A percentile compares a stretch with the other conserved stretches of the same genome.
These are phyloP conservation scores for Melanotaenia pygmaea DNA, from an alignment of 2,797 vertebrate genomes.

Conservation along the genomic window DNA sequence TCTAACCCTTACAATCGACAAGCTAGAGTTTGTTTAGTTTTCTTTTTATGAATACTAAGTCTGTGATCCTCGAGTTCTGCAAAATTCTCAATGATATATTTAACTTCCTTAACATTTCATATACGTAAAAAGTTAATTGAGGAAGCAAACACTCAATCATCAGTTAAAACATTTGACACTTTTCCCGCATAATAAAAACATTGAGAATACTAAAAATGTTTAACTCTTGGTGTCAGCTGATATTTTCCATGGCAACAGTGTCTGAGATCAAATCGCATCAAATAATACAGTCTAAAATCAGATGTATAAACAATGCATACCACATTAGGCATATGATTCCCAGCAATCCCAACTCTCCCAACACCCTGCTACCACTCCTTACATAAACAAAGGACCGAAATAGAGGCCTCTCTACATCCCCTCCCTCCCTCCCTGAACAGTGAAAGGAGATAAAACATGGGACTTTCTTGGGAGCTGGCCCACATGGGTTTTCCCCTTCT, in stretches of 20 bases:
- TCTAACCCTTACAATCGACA: background rate
- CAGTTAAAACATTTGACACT: background rate
- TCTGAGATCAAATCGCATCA: background rate
- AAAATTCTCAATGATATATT: background rate
- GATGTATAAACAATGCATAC: conserved; percentile 12
- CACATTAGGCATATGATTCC: conserved; percentile 40
- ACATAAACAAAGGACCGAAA: conserved; percentile 77
- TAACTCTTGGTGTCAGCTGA: background rate
- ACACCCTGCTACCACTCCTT: conserved; percentile 63
- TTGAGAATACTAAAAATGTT: background rate
- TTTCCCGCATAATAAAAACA: background rate
- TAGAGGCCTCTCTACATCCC: conserved; percentile 55
- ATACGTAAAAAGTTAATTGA: background rate
- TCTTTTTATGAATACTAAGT: background rate
- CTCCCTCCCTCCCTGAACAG: conserved; percentile 2
- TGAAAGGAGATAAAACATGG: conserved; percentile 59
- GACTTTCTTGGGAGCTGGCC: conserved; percentile 46
- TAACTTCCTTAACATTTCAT: background rate
- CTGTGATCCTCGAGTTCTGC: background rate
- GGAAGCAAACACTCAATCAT: background rate
- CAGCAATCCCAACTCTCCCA: conserved; percentile 58
- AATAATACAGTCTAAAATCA: conserved; percentile 5
- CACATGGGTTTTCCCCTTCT: conserved; percentile 56
- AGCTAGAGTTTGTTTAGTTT: background rate
- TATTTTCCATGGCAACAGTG: background rate